Conservation (phyloP, 2,797 vertebrate genomes). For the Chrysocyon brachyurus region DNA sequence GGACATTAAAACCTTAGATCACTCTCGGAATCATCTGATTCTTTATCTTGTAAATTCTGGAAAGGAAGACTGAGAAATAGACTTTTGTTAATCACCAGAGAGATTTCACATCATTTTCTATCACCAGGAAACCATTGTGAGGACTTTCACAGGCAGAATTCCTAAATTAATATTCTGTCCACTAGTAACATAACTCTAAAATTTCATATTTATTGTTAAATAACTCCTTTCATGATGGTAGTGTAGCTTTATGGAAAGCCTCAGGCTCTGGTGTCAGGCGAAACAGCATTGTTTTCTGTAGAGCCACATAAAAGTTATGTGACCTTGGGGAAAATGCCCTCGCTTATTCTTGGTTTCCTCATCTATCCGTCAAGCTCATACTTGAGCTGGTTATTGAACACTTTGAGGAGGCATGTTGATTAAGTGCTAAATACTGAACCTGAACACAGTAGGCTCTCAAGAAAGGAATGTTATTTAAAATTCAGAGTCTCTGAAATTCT, state of each 20-base stretch:
- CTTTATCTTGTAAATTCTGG: background rate
- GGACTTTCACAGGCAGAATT: background rate
- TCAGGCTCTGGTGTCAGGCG: background rate
- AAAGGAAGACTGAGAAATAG: slow-evolving; percentile 23
- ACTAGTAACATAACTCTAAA: background rate
- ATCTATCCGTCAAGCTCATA: background rate
- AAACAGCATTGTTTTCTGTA: background rate
- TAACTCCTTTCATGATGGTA: background rate
- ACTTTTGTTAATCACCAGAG: background rate
- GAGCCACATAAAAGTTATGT: background rate
- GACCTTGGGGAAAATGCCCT: background rate
- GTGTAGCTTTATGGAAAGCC: background rate
- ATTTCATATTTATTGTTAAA: background rate
- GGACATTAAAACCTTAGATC: background rate
- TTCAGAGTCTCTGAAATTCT: background rate
- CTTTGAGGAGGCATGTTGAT: background rate
- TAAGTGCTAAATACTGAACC: background rate
- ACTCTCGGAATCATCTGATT: background rate
- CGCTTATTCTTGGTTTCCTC: background rate
- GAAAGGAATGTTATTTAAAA: background rate
- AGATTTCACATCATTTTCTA: slow-evolving; percentile 11
- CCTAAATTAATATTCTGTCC: background rate
- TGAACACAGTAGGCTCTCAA: background rate
- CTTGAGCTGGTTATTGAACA: background rate
- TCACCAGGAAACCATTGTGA: background rate